Conservation (phyloP, 2,113 vertebrate genomes). For the Periophthalmus modestus region DNA sequence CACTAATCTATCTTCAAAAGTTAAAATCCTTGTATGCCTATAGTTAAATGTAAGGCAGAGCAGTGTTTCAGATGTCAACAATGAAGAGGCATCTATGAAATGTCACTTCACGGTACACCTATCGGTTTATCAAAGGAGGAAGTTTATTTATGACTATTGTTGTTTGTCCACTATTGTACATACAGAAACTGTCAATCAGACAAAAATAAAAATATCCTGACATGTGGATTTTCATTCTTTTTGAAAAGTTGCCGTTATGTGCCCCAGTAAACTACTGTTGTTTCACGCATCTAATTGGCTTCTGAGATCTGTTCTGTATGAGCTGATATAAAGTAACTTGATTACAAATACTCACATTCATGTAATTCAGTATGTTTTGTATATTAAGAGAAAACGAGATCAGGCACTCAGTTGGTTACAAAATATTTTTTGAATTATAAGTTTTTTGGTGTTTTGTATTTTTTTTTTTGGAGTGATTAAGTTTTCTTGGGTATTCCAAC, state of each 20-base stretch:
- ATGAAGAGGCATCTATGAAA: neutral
- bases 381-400: too few relatives aligned
- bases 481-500: too few relatives aligned
- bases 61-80: neutral
- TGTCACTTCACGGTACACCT: neutral
- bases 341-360: too few relatives aligned
- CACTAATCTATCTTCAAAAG: neutral
- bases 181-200: conserved; percentile 73
- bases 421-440: too few relatives aligned
- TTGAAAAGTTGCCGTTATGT: neutral
- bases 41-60: neutral
- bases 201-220: conserved; percentile 62
- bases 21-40: neutral
- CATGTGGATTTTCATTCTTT: conserved; percentile 12
- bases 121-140: conserved; percentile 37
- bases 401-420: too few relatives aligned
- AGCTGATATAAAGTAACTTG: too few relatives aligned
- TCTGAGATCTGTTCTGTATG: too few relatives aligned
- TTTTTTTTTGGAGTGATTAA: too few relatives aligned
- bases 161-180: conserved; percentile 78
- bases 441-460: too few relatives aligned
- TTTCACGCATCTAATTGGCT: too few relatives aligned
- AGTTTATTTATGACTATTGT: conserved; percentile 78
- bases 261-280: too few relatives aligned
- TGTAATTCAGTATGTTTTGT: too few relatives aligned